These are phyloP conservation scores for Sebastes hubbsi DNA, from an alignment of 2,797 vertebrate genomes.

Conservation along the genomic window DNA sequence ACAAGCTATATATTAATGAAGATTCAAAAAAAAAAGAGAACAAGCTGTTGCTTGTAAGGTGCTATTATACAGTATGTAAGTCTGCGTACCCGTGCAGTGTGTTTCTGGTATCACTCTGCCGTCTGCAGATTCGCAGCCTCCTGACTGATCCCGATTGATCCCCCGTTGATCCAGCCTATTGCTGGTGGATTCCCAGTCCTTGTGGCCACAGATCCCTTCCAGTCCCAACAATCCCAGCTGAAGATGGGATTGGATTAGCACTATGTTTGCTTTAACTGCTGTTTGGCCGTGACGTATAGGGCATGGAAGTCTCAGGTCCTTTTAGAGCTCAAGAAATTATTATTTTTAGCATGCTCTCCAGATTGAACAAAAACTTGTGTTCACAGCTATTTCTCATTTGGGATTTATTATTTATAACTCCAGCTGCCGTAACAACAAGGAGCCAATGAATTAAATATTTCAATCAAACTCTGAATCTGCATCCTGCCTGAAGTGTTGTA, in stretches of 20 bases:
- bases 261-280: conserved; percentile 35
- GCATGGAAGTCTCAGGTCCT: conserved; percentile 24
- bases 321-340: background rate
- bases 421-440: background rate
- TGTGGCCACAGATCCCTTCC: conserved; percentile 28
- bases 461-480: background rate
- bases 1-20: background rate
- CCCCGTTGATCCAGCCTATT: conserved; percentile 35
- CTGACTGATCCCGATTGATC: conserved; percentile 46
- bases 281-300: background rate
- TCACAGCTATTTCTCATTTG: background rate
- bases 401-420: background rate
- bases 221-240: conserved; percentile 38
- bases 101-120: conserved; percentile 8
- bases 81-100: background rate
- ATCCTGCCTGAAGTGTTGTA: background rate
- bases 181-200: conserved; percentile 42
- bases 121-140: conserved; percentile 18
- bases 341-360: conserved; percentile 8
- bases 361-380: background rate
- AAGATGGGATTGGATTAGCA: conserved; percentile 55
- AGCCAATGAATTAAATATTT: background rate
- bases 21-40: background rate
- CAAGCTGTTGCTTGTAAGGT: conserved; percentile 5
- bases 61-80: background rate